phyloP scores from a whole-genome alignment of 2,797 vertebrate species.

The Crocidura indochinensis region DNA sequence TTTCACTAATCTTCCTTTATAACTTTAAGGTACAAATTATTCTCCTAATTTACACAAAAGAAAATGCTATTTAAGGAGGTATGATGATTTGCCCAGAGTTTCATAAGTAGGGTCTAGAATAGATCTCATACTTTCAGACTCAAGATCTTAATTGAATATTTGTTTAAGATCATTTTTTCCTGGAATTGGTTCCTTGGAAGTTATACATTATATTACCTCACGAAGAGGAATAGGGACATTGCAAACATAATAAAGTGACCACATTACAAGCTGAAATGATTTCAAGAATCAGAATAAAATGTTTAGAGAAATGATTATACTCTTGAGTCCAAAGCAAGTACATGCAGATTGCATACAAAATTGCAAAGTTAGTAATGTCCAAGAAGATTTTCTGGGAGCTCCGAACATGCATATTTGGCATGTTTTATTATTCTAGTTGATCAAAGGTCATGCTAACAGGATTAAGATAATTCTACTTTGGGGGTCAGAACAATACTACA shows the following conservation, averaged over 20 bases:
- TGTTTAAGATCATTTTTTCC: slow-evolving; percentile 34
- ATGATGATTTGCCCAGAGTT: too few species aligned
- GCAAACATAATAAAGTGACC: not conserved
- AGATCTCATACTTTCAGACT: too few species aligned
- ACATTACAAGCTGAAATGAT: not conserved
- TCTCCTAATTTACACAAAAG: not conserved
- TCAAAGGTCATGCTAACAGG: not conserved
- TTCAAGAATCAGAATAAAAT: not conserved
- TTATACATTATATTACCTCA: not conserved
- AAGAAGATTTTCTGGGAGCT: not conserved
- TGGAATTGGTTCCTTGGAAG: slow-evolving; percentile 35
- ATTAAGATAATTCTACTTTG: not conserved
- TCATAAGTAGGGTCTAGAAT: too few species aligned
- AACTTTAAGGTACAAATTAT: not conserved
- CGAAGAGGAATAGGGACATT: not conserved
- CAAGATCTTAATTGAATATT: not conserved
- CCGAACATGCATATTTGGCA: not conserved
- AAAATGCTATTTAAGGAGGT: too few species aligned
- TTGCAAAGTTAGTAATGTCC: not conserved
- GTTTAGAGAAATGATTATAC: not conserved
- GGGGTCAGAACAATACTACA: too few species aligned
- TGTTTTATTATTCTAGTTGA: not conserved
- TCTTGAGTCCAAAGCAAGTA: not conserved
- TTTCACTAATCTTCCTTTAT: not conserved
- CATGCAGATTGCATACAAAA: not conserved